Conservation (phyloP, 35 echinoderm and acorn worm genomes). For the Amphiura filiformis region DNA sequence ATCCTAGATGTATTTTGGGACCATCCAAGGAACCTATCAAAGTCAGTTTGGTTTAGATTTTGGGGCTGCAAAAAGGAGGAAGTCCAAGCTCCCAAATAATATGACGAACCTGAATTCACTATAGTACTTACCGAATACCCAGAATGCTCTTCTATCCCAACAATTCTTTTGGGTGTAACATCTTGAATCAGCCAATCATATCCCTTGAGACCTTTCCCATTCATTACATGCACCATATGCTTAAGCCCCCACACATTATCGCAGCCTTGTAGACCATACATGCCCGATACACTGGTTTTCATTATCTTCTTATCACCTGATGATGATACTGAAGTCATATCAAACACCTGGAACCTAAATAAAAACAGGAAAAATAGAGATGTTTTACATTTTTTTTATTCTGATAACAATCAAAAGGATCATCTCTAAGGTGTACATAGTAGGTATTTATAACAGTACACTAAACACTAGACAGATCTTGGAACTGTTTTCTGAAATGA, state of each 20-base stretch:
- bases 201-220: conserved; percentile 39
- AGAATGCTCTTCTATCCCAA: conserved; percentile 20
- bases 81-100: no score
- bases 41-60: no score
- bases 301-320: conserved; percentile 7
- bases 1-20: no score
- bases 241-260: conserved; percentile 74
- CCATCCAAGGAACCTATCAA: no score
- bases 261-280: conserved; percentile 56
- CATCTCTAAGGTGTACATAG: no score
- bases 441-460: no score
- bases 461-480: no score
- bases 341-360: conserved; percentile 65
- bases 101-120: no score
- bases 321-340: background rate
- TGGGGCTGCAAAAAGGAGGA: no score
- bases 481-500: no score
- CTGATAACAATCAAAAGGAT: no score
- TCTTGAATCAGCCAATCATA: conserved; percentile 39
- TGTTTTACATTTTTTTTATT: no score
- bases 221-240: conserved; percentile 35
- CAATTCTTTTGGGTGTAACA: conserved; percentile 14
- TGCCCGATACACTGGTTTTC: conserved; percentile 45
- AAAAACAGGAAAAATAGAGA: background rate
- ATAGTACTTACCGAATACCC: conserved; percentile 39